These are phyloP conservation scores for Dryomyza anilis DNA, from an alignment of 2,888 invertebrate species.

Conservation along the genomic window DNA sequence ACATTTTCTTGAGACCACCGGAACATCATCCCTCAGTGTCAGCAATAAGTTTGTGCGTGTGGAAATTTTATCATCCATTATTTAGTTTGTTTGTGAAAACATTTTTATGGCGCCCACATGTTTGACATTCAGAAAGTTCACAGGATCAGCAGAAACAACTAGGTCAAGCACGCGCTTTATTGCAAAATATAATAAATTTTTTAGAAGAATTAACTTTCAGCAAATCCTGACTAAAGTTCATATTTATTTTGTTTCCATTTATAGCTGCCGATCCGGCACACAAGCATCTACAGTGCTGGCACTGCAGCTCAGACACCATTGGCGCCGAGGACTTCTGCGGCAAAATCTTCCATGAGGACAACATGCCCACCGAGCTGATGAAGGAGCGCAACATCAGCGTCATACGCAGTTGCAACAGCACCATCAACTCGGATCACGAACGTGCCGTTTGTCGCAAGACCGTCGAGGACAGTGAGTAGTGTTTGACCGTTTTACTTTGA, in stretches of 20 bases:
- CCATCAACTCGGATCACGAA: conserved; percentile 55
- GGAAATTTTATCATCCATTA: not conserved
- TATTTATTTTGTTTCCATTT: conserved; percentile 5
- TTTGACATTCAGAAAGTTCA: not conserved
- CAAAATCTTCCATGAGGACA: conserved; percentile 51
- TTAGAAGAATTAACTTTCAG: too few species aligned
- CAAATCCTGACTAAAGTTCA: not conserved
- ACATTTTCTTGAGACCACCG: too few species aligned
- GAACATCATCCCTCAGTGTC: too few species aligned
- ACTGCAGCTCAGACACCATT: conserved; percentile 56
- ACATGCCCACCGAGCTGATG: conserved; percentile 45
- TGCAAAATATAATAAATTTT: too few species aligned
- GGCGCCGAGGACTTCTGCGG: conserved; percentile 57
- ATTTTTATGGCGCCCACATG: not conserved
- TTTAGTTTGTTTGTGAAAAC: not conserved
- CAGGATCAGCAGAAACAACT: too few species aligned
- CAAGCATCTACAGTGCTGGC: conserved; percentile 55
- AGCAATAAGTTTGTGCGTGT: too few species aligned
- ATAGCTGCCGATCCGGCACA: conserved; percentile 34
- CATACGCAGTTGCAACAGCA: conserved; percentile 50
- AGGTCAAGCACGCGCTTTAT: too few species aligned
- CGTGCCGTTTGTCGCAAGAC: conserved; percentile 57
- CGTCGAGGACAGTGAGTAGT: conserved; percentile 52
- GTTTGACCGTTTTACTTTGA: not conserved
- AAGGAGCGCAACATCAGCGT: conserved; percentile 52